These are phyloP conservation scores for Epistrophe grossulariae DNA, from an alignment of 2,888 invertebrate genomes.

Conservation along the genomic window DNA sequence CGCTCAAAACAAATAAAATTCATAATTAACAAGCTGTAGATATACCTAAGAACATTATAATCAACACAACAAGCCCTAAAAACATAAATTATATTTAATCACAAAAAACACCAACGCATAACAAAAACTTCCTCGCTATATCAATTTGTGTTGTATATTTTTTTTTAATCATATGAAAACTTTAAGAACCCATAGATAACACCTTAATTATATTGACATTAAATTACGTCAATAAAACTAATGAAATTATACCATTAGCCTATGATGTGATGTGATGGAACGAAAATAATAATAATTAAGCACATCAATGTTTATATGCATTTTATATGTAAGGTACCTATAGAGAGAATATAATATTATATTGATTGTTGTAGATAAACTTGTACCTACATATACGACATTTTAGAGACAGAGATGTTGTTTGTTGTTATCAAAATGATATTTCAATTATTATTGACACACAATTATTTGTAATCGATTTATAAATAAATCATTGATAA, in stretches of 20 bases:
- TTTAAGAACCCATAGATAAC: slow-evolving; percentile 42
- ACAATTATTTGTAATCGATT: slow-evolving; percentile 54
- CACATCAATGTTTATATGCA: neutral
- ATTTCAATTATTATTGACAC: slow-evolving; percentile 32
- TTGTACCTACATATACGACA: neutral
- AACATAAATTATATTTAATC: slow-evolving; percentile 42
- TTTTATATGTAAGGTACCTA: no score
- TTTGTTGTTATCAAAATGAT: slow-evolving; percentile 32
- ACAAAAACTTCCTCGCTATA: slow-evolving; percentile 42
- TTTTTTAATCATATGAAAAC: slow-evolving; percentile 27
- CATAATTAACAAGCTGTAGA: slow-evolving; percentile 23
- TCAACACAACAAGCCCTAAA: neutral
- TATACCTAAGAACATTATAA: neutral
- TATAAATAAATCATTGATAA: slow-evolving; percentile 65
- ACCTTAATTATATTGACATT: slow-evolving; percentile 57
- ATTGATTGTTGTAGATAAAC: slow-evolving; percentile 22
- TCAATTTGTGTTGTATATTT: slow-evolving; percentile 44
- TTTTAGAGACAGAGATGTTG: neutral
- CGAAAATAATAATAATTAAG: neutral
- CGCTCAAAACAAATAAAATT: neutral
- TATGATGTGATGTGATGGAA: neutral
- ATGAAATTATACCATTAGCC: slow-evolving; percentile 39
- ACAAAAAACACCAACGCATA: slow-evolving; percentile 23
- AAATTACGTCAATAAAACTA: slow-evolving; percentile 49
- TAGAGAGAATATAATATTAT: neutral